These are phyloP conservation scores for Tragelaphus buxtoni DNA, from an alignment of 2,113 vertebrate species.

Conservation along the genomic window DNA sequence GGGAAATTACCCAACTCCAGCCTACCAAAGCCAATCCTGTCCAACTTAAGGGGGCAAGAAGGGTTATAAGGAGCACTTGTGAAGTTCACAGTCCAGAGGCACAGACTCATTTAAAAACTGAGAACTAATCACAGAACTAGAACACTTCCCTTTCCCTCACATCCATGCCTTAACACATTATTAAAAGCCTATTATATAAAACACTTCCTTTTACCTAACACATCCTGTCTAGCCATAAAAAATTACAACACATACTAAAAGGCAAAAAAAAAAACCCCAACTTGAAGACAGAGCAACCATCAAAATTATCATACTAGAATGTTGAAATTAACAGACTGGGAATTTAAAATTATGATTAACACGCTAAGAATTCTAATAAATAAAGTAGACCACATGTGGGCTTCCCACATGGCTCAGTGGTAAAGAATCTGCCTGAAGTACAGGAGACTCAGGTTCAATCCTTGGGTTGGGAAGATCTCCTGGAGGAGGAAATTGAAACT, in stretches of 20 bases:
- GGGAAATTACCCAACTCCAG: not conserved
- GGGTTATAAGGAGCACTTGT: not conserved
- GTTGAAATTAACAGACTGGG: not conserved
- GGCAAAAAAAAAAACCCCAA: not conserved
- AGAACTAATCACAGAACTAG: not conserved
- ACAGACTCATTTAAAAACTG: not conserved
- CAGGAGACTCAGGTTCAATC: not conserved
- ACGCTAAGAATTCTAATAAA: not conserved
- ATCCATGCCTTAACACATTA: not conserved
- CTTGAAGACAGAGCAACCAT: not conserved
- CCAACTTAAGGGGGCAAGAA: not conserved
- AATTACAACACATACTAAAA: not conserved
- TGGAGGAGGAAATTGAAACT: not conserved
- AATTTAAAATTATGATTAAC: not conserved
- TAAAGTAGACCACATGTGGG: not conserved
- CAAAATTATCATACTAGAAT: not conserved
- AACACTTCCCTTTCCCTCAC: not conserved
- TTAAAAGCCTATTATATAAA: not conserved
- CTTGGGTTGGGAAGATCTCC: not conserved
- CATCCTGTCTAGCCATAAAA: not conserved
- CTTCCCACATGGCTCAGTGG: not conserved
- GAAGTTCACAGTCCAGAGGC: not conserved
- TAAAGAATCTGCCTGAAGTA: not conserved
- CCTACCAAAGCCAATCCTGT: not conserved
- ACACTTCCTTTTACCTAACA: not conserved